Evolutionary conservation across 2,113 vertebrate genomes (phyloP).

Genomic region (Festucalex cinctus): DNA sequence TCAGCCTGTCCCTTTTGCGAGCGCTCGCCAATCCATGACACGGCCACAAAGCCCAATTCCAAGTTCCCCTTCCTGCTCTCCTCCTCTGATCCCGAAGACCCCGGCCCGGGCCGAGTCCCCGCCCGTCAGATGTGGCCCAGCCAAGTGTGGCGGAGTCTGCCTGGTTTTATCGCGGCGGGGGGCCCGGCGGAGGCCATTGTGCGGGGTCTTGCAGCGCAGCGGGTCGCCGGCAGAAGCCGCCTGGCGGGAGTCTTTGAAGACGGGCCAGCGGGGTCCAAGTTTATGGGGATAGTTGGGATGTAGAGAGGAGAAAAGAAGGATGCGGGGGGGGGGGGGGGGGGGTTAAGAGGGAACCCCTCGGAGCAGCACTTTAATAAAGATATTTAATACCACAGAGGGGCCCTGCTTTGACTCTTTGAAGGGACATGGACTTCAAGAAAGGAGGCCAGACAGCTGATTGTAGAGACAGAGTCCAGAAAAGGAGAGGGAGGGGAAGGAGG

Average conservation of each 20-base stretch:
- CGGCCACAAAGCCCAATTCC: constrained; percentile 40
- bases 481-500: background rate
- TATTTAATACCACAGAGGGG: constrained; percentile 71
- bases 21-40: constrained; percentile 56
- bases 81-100: constrained; percentile 41
- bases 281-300: constrained; percentile 50
- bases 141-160: constrained; percentile 59
- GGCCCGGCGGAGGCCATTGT: constrained; percentile 52
- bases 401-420: constrained; percentile 58
- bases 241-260: constrained; percentile 67
- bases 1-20: constrained; percentile 43
- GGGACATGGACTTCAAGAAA: constrained; percentile 50
- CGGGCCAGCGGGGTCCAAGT: constrained; percentile 41
- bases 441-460: constrained; percentile 47
- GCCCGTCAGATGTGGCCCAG: constrained; percentile 63
- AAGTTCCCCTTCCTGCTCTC: background rate
- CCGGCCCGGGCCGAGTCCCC: constrained; percentile 22
- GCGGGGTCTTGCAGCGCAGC: constrained; percentile 54
- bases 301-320: constrained; percentile 48
- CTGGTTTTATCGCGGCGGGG: constrained; percentile 60
- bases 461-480: constrained; percentile 23
- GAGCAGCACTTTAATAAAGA: constrained; percentile 73
- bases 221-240: constrained; percentile 63
- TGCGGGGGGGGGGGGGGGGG: constrained; percentile 11
- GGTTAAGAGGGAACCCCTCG: constrained; percentile 25